A percentile compares a stretch with the other conserved stretches of the same genome.
Evolutionary conservation across 2,797 vertebrate genomes (phyloP).

Genomic region (Clarias laeviceps): DNA sequence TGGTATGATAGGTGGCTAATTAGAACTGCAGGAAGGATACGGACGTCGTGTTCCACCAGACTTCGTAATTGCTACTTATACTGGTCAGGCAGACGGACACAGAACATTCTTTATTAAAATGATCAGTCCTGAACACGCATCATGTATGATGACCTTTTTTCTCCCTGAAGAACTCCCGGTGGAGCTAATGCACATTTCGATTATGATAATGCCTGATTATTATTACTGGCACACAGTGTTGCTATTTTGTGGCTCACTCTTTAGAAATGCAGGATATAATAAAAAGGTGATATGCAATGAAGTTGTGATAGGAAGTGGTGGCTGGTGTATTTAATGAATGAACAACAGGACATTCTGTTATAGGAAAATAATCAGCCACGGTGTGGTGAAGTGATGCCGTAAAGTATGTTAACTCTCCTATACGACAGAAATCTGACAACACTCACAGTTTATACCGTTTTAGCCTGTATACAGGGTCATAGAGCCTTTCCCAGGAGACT

Average conservation of each 20-base stretch:
- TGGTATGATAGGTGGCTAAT: constrained; percentile 63
- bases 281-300: not conserved
- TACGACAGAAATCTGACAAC: not conserved
- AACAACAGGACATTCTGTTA: not conserved
- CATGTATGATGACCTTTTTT: constrained; percentile 47
- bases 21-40: constrained; percentile 62
- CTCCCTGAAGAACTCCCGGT: not conserved
- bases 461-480: too few species aligned
- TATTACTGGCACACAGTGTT: constrained; percentile 14
- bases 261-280: not conserved
- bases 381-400: not conserved
- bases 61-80: constrained; percentile 61
- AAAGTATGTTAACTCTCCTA: not conserved
- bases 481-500: too few species aligned
- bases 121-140: constrained; percentile 61
- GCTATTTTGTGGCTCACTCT: not conserved
- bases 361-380: not conserved
- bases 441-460: too few species aligned
- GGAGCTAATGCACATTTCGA: constrained; percentile 8
- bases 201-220: constrained; percentile 32
- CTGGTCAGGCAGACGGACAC: constrained; percentile 54
- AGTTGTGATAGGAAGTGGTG: not conserved
- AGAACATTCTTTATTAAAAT: constrained; percentile 63
- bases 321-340: not conserved
- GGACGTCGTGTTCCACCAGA: constrained; percentile 55